These are phyloP conservation scores for Tragelaphus scriptus DNA, from an alignment of 2,113 vertebrate genomes.

Conservation along the genomic window DNA sequence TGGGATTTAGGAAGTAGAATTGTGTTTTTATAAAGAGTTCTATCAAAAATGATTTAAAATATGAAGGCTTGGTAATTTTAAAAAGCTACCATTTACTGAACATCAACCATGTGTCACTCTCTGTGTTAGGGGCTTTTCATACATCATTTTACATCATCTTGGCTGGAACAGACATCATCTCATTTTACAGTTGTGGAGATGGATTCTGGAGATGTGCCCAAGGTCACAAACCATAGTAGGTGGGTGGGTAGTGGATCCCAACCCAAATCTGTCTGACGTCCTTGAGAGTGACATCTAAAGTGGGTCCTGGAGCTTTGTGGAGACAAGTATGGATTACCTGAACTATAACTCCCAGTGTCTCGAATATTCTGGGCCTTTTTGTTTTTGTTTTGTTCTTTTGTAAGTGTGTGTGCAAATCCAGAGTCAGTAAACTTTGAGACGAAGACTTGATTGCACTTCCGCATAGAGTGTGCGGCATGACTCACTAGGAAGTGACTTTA, in stretches of 20 bases:
- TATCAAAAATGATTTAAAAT: conserved; percentile 35
- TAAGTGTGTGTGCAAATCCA: background rate
- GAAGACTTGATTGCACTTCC: background rate
- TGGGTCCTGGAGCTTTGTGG: background rate
- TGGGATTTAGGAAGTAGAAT: background rate
- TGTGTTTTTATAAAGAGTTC: conserved; percentile 1
- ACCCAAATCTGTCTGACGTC: background rate
- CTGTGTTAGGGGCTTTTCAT: background rate
- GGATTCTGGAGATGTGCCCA: background rate
- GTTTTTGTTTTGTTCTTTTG: background rate
- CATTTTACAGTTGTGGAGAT: background rate
- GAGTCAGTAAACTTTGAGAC: background rate
- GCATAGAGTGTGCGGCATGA: accelerated
- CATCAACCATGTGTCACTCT: background rate
- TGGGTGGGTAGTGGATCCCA: background rate
- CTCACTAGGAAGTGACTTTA: background rate
- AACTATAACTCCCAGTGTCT: background rate
- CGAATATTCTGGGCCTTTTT: background rate
- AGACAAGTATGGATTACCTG: background rate
- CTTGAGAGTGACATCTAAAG: background rate
- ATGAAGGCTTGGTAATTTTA: conserved; percentile 14
- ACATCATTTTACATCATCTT: background rate
- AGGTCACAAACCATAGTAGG: background rate
- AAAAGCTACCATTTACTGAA: background rate
- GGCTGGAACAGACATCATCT: background rate